phyloP scores from a whole-genome alignment of 2,888 invertebrate genomes.

The Sminthurinus aureus region DNA sequence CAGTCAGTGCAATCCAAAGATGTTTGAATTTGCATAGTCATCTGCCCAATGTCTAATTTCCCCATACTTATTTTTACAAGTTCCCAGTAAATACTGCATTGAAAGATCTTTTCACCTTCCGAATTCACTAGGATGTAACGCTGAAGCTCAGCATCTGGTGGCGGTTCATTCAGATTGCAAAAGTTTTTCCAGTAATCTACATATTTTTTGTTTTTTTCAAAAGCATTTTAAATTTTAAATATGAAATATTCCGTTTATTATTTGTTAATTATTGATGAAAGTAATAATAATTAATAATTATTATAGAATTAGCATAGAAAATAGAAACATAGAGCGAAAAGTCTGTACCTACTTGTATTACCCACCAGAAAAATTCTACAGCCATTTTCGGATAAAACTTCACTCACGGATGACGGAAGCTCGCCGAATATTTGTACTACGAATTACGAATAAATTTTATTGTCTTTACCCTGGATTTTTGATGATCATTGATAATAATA shows the following conservation, averaged over 20 bases:
- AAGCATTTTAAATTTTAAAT: background rate
- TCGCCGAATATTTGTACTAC: conserved; percentile 33
- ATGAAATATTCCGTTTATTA: too few species aligned
- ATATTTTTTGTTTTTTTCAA: background rate
- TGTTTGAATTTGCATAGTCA: background rate
- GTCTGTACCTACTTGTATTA: background rate
- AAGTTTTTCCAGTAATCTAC: conserved; percentile 13
- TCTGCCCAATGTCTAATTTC: conserved; percentile 7
- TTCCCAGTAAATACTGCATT: conserved; percentile 15
- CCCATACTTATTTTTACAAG: conserved; percentile 22
- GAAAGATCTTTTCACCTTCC: conserved; percentile 22
- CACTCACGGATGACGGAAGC: background rate
- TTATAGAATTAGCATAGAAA: too few species aligned
- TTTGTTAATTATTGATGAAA: too few species aligned
- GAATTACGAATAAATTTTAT: background rate
- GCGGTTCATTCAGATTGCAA: conserved; percentile 28
- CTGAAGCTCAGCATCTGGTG: conserved; percentile 13
- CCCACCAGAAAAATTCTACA: conserved; percentile 22
- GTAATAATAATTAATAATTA: too few species aligned
- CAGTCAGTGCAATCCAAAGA: conserved; percentile 19
- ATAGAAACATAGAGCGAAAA: background rate
- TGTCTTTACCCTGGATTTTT: background rate
- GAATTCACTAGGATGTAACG: conserved; percentile 19
- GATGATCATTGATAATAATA: background rate
- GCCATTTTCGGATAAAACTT: conserved; percentile 31